Conservation (phyloP, 2,113 vertebrate species). For the Bothrops jararaca region DNA sequence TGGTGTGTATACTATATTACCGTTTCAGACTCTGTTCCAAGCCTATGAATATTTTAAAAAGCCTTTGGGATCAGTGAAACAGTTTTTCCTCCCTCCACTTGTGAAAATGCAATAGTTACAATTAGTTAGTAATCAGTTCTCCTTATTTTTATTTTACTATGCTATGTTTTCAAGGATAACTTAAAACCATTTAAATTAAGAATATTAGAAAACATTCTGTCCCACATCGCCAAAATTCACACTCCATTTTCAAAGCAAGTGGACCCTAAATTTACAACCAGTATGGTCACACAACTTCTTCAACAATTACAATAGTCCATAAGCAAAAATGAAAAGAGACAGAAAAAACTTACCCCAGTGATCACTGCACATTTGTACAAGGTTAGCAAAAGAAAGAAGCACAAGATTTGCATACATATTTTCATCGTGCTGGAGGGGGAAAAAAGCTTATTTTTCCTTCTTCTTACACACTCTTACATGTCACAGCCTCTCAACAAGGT, state of each 20-base stretch:
- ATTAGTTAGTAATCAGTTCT: neutral
- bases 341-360: slow-evolving; percentile 63
- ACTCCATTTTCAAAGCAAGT: neutral
- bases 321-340: neutral
- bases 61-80: neutral
- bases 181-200: neutral
- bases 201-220: neutral
- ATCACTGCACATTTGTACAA: slow-evolving; percentile 57
- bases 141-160: neutral
- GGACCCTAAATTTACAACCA: neutral
- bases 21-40: neutral
- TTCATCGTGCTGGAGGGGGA: slow-evolving; percentile 43
- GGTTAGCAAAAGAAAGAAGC: slow-evolving; percentile 55
- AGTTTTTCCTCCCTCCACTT: neutral
- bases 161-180: neutral
- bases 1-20: neutral
- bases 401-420: slow-evolving; percentile 8
- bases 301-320: neutral
- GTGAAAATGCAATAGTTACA: neutral
- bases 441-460: neutral
- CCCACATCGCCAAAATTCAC: neutral
- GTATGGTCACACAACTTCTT: neutral
- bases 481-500: neutral
- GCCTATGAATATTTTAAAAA: neutral
- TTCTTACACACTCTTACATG: slow-evolving; percentile 7